Base-by-base conservation (phyloP, 2,797 vertebrate genomes). In the Lithobates sylvaticus region DNA sequence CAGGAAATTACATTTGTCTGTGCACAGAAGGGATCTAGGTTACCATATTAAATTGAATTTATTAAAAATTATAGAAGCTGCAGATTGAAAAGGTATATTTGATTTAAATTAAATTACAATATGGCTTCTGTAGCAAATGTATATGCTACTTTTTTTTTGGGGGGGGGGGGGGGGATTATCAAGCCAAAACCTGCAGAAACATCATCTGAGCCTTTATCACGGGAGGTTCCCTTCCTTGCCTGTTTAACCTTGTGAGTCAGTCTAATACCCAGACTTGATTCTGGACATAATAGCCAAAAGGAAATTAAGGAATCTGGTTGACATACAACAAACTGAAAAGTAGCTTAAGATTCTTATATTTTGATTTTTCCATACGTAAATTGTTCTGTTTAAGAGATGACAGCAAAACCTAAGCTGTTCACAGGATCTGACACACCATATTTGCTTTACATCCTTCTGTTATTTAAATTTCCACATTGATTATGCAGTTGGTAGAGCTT, bases 381-480 rank as follows among this genome's bases (percentile, higher is more conserved):
- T 21, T 39, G 9, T 44, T 79, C 39, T 47, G n/a, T 42, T 47
- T 18, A 68, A 68, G 29, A 29, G 26, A 39, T 44, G 10, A 26
- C 42, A 78, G 36, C n/a, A 79, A 26, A 79, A 68, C 54, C 67
- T 12, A 27, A 29, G 34, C 8, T 76, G 58, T 50, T 18, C 39
- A 47, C 18, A n/a, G 5, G 8, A 70, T 84, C 50, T 84, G 9
- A 29, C 67, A 32, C n/a, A 39, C 7, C 3, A 18, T 44, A 71
- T 76, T 50, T 67, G 65, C 75, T 84, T 68, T 72, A 58, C 50
- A 64, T 71, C 47, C 72, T 72, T 10, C 3, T 64, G 13, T 39
- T 77, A 84, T 84, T 58, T 42, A 77, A 77, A 84, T 42, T 13
- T 61, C 36, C 36, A 42, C 7, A 61, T n/a, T 42, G 72, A 64